phyloP scores from a whole-genome alignment of 2,797 vertebrate species.

The Hydrocynus forskahlii region DNA sequence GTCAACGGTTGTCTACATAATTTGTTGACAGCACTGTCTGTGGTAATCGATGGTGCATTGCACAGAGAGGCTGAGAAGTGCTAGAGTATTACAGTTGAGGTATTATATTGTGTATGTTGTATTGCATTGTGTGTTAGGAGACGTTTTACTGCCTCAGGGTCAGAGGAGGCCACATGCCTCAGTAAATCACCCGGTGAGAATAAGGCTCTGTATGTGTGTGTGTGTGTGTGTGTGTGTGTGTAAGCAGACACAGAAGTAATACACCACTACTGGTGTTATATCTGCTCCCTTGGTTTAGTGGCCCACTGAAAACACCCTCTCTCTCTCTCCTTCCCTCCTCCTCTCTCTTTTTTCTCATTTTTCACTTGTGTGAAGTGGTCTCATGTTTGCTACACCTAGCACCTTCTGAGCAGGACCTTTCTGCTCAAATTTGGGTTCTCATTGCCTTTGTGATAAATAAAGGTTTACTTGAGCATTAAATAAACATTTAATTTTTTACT shows the following conservation, averaged over 20 bases:
- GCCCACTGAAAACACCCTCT: not conserved
- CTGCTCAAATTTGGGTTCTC: no score
- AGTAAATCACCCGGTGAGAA: constrained; percentile 2
- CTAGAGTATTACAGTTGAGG: not conserved
- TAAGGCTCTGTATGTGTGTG: not conserved
- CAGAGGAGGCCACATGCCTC: not conserved
- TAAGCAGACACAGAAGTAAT: not conserved
- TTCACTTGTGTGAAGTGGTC: no score
- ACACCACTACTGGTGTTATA: not conserved
- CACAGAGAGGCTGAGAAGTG: not conserved
- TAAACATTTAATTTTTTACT: no score
- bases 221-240: not conserved
- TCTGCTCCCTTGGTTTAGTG: not conserved
- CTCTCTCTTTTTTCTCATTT: no score
- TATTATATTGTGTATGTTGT: not conserved
- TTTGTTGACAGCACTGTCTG: not conserved
- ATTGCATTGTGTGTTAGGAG: not conserved
- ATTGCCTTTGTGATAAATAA: no score
- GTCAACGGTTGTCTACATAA: no score
- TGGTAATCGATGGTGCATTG: not conserved
- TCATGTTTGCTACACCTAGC: no score
- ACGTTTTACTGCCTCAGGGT: not conserved
- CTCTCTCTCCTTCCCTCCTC: no score
- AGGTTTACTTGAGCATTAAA: no score
- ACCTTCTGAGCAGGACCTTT: no score